Percentiles rank a stretch among this genome's conserved stretches.
phyloP scores from a whole-genome alignment of 2,113 vertebrate species.

The Oryctolagus cuniculus region DNA sequence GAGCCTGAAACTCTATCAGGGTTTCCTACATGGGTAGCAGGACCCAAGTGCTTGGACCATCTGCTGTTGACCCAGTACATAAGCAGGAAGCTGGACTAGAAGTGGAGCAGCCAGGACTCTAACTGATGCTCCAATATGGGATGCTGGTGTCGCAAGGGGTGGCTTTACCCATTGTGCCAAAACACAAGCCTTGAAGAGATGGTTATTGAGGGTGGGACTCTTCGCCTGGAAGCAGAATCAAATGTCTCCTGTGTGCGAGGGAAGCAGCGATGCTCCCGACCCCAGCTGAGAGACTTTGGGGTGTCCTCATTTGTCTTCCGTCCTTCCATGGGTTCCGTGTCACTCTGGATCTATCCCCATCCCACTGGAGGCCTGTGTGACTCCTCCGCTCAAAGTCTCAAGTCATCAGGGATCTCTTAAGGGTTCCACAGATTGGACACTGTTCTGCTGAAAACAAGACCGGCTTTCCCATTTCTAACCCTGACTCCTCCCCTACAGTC shows the following conservation, averaged over 20 bases:
- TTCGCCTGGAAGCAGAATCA: background rate
- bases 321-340: background rate
- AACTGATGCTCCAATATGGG: no score
- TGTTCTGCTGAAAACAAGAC: background rate
- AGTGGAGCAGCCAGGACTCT: no score
- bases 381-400: background rate
- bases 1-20: no score
- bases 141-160: no score
- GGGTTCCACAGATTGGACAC: background rate
- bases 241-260: background rate
- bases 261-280: background rate
- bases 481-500: constrained; percentile 81
- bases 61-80: no score
- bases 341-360: background rate
- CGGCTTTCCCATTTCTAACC: background rate
- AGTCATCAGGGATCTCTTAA: background rate
- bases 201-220: background rate
- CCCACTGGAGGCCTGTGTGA: background rate
- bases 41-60: no score
- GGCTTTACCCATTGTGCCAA: no score
- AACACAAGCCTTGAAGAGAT: background rate
- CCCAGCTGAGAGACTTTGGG: background rate
- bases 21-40: no score
- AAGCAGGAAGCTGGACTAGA: no score
- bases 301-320: background rate